Evolutionary conservation across 2,797 vertebrate genomes (phyloP), one percentile per base, ranked within the genome.

Genomic region (Alfaro cultratus): DNA sequence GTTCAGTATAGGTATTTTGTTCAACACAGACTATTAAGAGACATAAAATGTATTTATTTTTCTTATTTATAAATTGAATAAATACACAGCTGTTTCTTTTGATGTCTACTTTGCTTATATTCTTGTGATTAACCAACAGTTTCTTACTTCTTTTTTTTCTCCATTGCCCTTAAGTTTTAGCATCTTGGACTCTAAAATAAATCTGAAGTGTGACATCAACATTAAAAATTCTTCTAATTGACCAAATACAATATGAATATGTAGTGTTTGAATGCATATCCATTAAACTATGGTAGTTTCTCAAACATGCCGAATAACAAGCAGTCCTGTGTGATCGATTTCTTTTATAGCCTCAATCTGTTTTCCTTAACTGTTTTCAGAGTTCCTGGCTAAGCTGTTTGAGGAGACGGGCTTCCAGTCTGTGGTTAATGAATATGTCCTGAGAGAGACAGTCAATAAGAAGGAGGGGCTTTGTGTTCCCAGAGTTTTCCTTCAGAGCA

Each of bases 401-500:
- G 82, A 81, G 16, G 92, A 93, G 57, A 79, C 90, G 0, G 98
- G 97, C 34, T 97, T 97, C 45, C 94, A 94, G 16, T 92, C 94
- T 55, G 88, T 96, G 41, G 79, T 93, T 49, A 99, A 96, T 29
- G 97, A 98, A 78, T 99, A 98, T 4, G 96, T 99, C 83, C 93
- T 97, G 62, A 96, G 98, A 90, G 97, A 99, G 92, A 99, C 98
- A 0, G 96, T 99, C 78, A 99, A 99, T 82, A 98, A 97, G 89
- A 99, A 99, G 86, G 98, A 99, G 93, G 97, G 97, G 23, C 92
- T 99, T 5, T 89, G 96, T 85, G 98, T 98, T 60, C 96, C 97
- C 1, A 92, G 99, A 78, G 96, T 99, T 71, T 99, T 99, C 87
- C 95, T 99, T 81, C 99, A 99, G 93, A 96, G 97, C 95, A 99